phyloP scores from a whole-genome alignment of 2,113 vertebrate species.

The Chionis minor region DNA sequence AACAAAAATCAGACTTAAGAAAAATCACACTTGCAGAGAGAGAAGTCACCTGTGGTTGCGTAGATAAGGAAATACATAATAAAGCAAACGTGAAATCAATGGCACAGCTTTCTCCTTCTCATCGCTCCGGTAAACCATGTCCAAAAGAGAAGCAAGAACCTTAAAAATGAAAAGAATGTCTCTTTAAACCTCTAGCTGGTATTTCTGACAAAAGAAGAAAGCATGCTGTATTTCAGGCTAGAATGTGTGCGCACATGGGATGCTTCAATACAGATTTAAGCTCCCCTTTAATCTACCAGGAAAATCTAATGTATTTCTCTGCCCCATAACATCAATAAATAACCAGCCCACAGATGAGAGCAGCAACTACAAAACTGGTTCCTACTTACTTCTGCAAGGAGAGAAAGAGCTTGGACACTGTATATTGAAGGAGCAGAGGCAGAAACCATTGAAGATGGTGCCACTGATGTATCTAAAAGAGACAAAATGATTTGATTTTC shows the following conservation, averaged over 20 bases:
- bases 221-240: neutral
- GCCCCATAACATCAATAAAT: neutral
- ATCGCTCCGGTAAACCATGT: slow-evolving; percentile 95
- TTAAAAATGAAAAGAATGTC: neutral
- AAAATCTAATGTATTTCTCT: neutral
- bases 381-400: slow-evolving; percentile 89
- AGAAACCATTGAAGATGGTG: slow-evolving; percentile 88
- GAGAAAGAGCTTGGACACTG: slow-evolving; percentile 93
- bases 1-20: neutral
- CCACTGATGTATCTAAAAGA: slow-evolving; percentile 76
- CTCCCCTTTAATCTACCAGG: neutral
- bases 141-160: slow-evolving; percentile 92
- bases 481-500: neutral
- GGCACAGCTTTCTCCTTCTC: slow-evolving; percentile 97
- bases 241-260: neutral
- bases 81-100: slow-evolving; percentile 92
- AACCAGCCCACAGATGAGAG: neutral
- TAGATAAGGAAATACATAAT: slow-evolving; percentile 94
- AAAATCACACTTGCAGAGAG: neutral
- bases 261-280: neutral
- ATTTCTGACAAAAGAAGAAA: neutral
- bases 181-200: neutral
- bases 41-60: slow-evolving; percentile 89
- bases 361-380: neutral
- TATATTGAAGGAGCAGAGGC: slow-evolving; percentile 92